A percentile compares a stretch with the other conserved stretches of the same genome.
Evolutionary conservation across 2,797 vertebrate genomes (phyloP).

Genomic region (Cottoperca gobio): DNA sequence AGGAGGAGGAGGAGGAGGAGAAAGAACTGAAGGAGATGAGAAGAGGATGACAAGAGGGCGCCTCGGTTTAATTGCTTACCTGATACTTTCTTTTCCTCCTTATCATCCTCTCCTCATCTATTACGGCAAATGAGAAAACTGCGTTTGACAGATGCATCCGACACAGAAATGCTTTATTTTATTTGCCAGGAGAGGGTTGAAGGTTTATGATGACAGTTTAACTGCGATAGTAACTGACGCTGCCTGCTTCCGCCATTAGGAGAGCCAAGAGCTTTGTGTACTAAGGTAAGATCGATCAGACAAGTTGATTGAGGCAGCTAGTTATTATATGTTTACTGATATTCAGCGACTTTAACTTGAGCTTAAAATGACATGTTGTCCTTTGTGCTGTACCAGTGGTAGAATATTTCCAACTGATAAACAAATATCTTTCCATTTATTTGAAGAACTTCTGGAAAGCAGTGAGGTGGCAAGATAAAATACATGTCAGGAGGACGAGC

Average conservation of each 20-base stretch:
- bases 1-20: slow-evolving; percentile 23
- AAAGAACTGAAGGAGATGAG: slow-evolving; percentile 60
- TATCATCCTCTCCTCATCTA: slow-evolving; percentile 67
- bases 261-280: slow-evolving; percentile 28
- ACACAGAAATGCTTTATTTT: slow-evolving; percentile 42
- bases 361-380: slow-evolving; percentile 7
- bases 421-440: neutral
- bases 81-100: slow-evolving; percentile 72
- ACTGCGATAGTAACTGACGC: slow-evolving; percentile 41
- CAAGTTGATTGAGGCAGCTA: slow-evolving; percentile 6
- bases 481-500: neutral
- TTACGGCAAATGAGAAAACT: slow-evolving; percentile 66
- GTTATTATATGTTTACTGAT: slow-evolving; percentile 5
- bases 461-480: neutral
- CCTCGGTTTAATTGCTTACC: slow-evolving; percentile 80
- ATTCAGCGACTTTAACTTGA: slow-evolving; percentile 21
- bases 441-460: neutral
- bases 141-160: slow-evolving; percentile 53
- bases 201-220: slow-evolving; percentile 64
- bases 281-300: neutral
- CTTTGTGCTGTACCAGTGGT: neutral
- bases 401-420: neutral
- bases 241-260: slow-evolving; percentile 33
- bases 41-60: slow-evolving; percentile 65
- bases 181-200: slow-evolving; percentile 43